Conservation (phyloP, 2,797 vertebrate species). For the Heteromormyrus szaboi region DNA sequence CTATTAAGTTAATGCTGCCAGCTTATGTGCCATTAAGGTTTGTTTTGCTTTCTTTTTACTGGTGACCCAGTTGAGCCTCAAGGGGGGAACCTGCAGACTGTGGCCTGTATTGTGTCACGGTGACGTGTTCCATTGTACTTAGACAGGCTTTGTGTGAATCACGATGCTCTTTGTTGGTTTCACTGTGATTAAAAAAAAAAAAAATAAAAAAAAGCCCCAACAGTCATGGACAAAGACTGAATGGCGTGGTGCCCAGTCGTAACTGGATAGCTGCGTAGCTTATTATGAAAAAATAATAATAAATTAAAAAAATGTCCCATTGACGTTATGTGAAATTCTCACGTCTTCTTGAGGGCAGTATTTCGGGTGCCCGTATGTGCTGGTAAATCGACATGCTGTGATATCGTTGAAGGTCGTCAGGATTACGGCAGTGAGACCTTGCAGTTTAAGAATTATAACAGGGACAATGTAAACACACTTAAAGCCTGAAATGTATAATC, state of each 20-base stretch:
- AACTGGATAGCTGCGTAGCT: background rate
- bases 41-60: background rate
- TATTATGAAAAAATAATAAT: background rate
- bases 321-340: background rate
- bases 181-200: background rate
- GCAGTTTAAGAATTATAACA: background rate
- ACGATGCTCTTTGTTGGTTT: background rate
- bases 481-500: background rate
- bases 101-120: background rate
- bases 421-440: background rate
- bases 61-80: background rate
- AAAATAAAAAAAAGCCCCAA: background rate
- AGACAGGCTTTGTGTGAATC: background rate
- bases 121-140: slow-evolving; percentile 4
- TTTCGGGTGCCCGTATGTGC: background rate
- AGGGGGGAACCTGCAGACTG: background rate
- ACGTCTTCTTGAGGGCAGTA: background rate
- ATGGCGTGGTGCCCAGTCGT: background rate
- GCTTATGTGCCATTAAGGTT: background rate
- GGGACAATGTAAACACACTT: background rate
- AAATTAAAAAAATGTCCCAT: background rate
- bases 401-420: background rate
- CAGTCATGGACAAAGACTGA: background rate
- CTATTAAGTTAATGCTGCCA: background rate
- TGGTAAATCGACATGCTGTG: background rate